phyloP scores from a whole-genome alignment of 37 sponge, comb jelly and placozoan species.

The Crambe crambe region DNA sequence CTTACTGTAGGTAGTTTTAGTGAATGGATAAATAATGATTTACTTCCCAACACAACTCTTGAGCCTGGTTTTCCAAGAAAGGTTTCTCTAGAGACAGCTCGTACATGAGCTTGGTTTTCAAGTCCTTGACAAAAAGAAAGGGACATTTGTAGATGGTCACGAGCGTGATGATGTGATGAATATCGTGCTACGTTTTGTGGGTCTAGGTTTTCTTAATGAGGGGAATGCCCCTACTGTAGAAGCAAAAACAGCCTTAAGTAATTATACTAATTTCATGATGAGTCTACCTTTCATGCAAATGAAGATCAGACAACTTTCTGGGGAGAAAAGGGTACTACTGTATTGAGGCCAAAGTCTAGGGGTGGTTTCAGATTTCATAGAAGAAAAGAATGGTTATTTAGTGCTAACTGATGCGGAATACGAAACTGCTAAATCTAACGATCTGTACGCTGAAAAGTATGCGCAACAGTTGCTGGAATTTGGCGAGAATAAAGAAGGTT shows the following conservation, averaged over 20 bases:
- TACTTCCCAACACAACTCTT: conserved; percentile 30
- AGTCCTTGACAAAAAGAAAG: conserved; percentile 30
- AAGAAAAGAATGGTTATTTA: conserved; percentile 3
- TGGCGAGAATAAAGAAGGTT: conserved; percentile 21
- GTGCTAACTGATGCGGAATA: not conserved
- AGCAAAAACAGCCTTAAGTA: not conserved
- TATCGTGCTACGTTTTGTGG: conserved; percentile 9
- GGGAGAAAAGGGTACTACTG: conserved; percentile 12
- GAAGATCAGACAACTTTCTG: conserved; percentile 14
- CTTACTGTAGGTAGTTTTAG: conserved; percentile 33
- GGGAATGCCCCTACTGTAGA: conserved; percentile 10
- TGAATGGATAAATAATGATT: conserved; percentile 54
- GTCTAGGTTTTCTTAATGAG: conserved; percentile 12
- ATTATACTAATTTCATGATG: conserved; percentile 18
- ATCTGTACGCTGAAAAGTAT: not conserved
- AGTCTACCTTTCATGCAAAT: conserved; percentile 11
- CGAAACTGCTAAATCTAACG: not conserved
- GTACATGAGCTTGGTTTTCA: conserved; percentile 56
- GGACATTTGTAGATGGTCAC: conserved; percentile 66
- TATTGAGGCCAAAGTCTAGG: not conserved
- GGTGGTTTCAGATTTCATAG: conserved; percentile 1
- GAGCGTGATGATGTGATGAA: conserved; percentile 57
- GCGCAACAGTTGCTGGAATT: not conserved
- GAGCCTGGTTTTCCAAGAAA: conserved; percentile 48
- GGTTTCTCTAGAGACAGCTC: conserved; percentile 40